Conservation (phyloP, 2,888 invertebrate genomes). For the Scaptomyza cyrtandrae region DNA sequence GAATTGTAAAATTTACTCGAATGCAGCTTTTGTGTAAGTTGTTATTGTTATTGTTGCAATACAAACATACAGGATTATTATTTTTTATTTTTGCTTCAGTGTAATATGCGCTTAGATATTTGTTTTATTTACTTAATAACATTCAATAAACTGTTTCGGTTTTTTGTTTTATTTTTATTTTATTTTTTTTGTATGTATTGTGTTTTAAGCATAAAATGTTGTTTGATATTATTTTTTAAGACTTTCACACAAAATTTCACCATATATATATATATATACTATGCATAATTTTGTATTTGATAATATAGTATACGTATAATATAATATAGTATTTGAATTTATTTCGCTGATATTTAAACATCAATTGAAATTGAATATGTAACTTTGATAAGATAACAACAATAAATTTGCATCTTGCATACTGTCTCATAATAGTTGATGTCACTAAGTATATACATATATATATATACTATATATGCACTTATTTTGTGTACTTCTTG, state of each 20-base stretch:
- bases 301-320: conserved; percentile 21
- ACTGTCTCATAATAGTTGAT: conserved; percentile 13
- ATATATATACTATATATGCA: conserved; percentile 4
- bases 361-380: conserved; percentile 21
- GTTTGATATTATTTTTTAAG: conserved; percentile 1
- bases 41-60: background rate
- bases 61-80: conserved; percentile 6
- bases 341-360: conserved; percentile 11
- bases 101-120: conserved; percentile 8
- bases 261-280: conserved; percentile 31
- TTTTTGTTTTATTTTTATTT: background rate
- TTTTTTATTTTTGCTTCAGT: background rate
- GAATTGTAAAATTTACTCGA: conserved; percentile 54
- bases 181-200: background rate
- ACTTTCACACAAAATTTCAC: conserved; percentile 45
- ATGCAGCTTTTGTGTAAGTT: background rate
- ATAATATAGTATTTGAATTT: conserved; percentile 3
- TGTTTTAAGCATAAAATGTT: conserved; percentile 1
- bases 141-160: conserved; percentile 20
- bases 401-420: conserved; percentile 23
- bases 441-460: background rate
- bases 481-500: conserved; percentile 1
- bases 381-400: conserved; percentile 35
- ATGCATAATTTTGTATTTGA: conserved; percentile 11
- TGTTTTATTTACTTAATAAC: conserved; percentile 25